phyloP scores from a whole-genome alignment of 2,797 vertebrate genomes.

The Merluccius polli region DNA sequence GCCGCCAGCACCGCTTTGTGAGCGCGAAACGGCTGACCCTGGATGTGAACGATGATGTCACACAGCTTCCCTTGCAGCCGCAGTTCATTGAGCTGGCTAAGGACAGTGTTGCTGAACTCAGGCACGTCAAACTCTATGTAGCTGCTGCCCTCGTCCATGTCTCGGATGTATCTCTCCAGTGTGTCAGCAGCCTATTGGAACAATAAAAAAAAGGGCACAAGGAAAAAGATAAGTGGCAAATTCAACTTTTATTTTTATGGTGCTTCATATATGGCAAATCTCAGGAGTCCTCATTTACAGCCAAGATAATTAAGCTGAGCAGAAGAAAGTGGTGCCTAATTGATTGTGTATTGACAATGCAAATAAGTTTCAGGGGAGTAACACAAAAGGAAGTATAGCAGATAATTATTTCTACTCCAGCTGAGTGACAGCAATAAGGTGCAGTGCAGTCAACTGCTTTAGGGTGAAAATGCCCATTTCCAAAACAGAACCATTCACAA shows the following conservation, averaged over 20 bases:
- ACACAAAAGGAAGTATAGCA: background rate
- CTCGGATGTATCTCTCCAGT: constrained; percentile 78
- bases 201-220: constrained; percentile 6
- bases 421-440: background rate
- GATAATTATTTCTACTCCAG: background rate
- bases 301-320: constrained; percentile 3
- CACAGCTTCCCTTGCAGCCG: constrained; percentile 96
- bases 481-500: background rate
- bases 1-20: constrained; percentile 98
- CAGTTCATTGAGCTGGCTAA: constrained; percentile 95
- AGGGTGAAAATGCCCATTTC: background rate
- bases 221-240: constrained; percentile 12
- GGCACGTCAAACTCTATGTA: constrained; percentile 99
- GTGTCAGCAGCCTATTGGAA: constrained; percentile 68
- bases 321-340: background rate
- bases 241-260: background rate
- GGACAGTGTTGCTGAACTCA: constrained; percentile 95
- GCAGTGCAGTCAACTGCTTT: background rate
- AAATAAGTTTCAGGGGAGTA: background rate
- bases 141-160: constrained; percentile 97
- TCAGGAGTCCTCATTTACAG: background rate
- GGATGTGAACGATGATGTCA: constrained; percentile 98
- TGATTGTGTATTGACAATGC: background rate
- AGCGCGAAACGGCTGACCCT: constrained; percentile 95
- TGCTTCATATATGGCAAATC: background rate